Evolutionary conservation across 2,797 vertebrate species (phyloP).

Genomic region (Coracias cyanogaster): DNA sequence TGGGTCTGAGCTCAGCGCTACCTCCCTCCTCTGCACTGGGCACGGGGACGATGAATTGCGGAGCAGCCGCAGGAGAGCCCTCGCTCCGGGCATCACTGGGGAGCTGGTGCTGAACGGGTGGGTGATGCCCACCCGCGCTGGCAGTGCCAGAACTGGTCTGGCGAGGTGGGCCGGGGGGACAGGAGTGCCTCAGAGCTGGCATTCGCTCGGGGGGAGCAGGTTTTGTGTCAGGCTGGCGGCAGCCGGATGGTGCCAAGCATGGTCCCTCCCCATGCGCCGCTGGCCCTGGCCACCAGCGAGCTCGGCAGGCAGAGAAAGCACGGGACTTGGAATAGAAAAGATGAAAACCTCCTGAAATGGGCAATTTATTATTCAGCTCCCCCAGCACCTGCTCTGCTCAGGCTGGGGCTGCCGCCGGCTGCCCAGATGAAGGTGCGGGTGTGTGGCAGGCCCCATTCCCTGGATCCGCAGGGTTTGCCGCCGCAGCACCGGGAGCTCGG

Average conservation of each 20-base stretch:
- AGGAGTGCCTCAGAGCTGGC: not conserved
- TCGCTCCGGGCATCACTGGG: accelerated
- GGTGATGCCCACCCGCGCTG: not conserved
- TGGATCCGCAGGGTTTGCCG: not conserved
- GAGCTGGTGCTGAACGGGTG: not conserved
- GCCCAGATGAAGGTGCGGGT: accelerated
- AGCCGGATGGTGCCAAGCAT: accelerated
- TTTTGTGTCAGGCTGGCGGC: not conserved
- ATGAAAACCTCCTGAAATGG: not conserved
- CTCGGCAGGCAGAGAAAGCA: not conserved
- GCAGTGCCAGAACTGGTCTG: too few relatives aligned
- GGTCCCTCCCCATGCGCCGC: not conserved
- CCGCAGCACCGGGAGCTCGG: accelerated
- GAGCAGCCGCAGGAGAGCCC: accelerated
- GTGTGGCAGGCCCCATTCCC: not conserved
- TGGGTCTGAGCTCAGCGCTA: too few relatives aligned
- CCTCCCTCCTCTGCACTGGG: not conserved
- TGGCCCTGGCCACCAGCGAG: not conserved
- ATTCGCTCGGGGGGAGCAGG: accelerated
- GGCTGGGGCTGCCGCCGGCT: accelerated
- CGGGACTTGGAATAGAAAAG: not conserved
- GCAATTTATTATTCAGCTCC: not conserved
- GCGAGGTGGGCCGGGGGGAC: too few relatives aligned
- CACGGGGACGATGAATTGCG: accelerated
- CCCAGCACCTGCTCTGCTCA: not conserved